Percentiles rank a stretch among this genome's conserved stretches.
Evolutionary conservation across 2,888 invertebrate species (phyloP).

Genomic region (Leptopilina drosophilae): DNA sequence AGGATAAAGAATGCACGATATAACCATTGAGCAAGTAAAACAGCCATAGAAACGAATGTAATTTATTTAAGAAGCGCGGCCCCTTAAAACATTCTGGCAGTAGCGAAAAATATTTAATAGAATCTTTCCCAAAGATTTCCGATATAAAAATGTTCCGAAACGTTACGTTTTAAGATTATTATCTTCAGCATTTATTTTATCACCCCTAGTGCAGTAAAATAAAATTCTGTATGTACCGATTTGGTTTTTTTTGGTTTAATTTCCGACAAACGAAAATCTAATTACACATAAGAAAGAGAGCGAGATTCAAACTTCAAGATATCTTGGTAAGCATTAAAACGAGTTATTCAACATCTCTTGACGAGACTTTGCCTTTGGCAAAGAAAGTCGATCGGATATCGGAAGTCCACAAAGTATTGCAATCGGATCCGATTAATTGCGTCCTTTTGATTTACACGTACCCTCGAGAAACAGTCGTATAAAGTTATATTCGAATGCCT

Average conservation of each 20-base stretch:
- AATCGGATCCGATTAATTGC: conserved; percentile 33
- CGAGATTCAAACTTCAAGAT: not conserved
- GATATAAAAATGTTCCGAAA: no score
- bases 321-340: not conserved
- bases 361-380: conserved; percentile 3
- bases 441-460: conserved; percentile 25
- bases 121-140: not conserved
- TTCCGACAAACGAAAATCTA: not conserved
- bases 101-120: conserved; percentile 6
- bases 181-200: no score
- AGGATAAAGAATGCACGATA: conserved; percentile 31
- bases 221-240: no score
- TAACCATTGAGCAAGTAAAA: conserved; percentile 23
- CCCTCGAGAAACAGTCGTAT: conserved; percentile 7
- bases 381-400: conserved; percentile 18
- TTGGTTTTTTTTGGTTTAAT: no score
- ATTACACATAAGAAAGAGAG: not conserved
- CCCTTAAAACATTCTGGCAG: not conserved
- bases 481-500: conserved; percentile 17
- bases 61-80: not conserved
- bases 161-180: no score
- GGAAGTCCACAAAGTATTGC: conserved; percentile 27
- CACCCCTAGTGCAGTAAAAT: no score
- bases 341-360: conserved; percentile 18
- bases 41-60: conserved; percentile 3